phyloP scores from a whole-genome alignment of 2,888 invertebrate species.

The Macrophya annulata region DNA sequence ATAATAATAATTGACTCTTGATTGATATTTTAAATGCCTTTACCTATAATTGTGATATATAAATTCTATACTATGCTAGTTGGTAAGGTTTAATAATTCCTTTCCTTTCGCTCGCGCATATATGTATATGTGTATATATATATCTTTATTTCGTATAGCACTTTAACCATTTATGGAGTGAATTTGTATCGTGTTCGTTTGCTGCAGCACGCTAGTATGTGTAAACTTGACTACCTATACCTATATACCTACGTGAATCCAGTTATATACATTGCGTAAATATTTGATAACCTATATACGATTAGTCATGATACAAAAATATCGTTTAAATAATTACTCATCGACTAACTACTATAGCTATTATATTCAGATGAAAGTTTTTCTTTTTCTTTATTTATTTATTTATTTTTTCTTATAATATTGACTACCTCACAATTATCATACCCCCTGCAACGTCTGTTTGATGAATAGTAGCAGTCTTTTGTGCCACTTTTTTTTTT shows the following conservation, averaged over 20 bases:
- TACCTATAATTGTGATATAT: not conserved
- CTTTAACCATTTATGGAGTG: conserved; percentile 31
- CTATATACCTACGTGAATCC: not conserved
- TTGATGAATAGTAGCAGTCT: too few species aligned
- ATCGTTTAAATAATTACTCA: conserved; percentile 20
- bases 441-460: not conserved
- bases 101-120: not conserved
- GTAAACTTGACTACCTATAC: not conserved
- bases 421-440: not conserved
- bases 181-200: conserved; percentile 13
- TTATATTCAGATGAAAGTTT: not conserved
- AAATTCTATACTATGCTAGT: not conserved
- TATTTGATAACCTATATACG: not conserved
- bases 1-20: not conserved
- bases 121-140: not conserved
- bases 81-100: conserved; percentile 15
- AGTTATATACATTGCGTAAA: not conserved
- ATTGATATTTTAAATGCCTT: conserved; percentile 4
- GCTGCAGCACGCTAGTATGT: not conserved
- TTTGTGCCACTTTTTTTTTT: too few species aligned
- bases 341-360: not conserved
- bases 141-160: not conserved
- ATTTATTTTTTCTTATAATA: not conserved
- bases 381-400: not conserved
- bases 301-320: conserved; percentile 16